Evolutionary conservation across 1,140 invertebrate genomes (phyloP), one percentile per base, ranked within the genome.

Genomic region (Bombus pascuorum): DNA sequence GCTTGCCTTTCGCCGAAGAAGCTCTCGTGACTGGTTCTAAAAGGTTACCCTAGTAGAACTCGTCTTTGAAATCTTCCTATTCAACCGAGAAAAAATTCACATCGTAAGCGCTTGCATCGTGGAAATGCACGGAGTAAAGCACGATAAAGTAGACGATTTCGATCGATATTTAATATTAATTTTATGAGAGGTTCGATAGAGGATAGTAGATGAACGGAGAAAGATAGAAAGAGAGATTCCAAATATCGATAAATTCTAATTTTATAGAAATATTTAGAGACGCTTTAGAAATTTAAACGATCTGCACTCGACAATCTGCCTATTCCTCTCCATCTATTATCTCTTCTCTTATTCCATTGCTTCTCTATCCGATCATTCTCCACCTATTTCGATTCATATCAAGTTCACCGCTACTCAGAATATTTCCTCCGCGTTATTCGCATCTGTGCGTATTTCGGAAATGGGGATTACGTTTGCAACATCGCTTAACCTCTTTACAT

Each of bases 11-110:
- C 34, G 8, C 9, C 25, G 42, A 47, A 73, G 42, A 74, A 34
- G 42, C 22, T n/a, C 34, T 25, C 8, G 10, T 25, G 1, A n/a
- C 18, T 32, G 68, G n/a, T 22, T 74, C 32, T 62, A 65, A 82
- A 66, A 82, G 71, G 34, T 62, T 32, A 53, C 28, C 57, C 25
- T 34, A 3, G 22, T 5, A 9, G 8, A 71, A 71, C 37, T 39
- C 28, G 13, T 76, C 53, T 76, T 76, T 76, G 47, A 76, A 76
- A 76, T 76, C 53, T 76, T 39, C 25, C 34, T 39, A 53, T 53
- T 44, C n/a, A 39, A 44, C 70, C 39, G 44, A 39, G 73, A 66
- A 53, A 42, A 32, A 47, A 22, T 73, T 42, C 42, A n/a, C 39
- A 28, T 72, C 39, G 42, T 2, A 32, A 32, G 42, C 22, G 42